Evolutionary conservation across 2,888 invertebrate species (phyloP).

Genomic region (Cryptus armator): DNA sequence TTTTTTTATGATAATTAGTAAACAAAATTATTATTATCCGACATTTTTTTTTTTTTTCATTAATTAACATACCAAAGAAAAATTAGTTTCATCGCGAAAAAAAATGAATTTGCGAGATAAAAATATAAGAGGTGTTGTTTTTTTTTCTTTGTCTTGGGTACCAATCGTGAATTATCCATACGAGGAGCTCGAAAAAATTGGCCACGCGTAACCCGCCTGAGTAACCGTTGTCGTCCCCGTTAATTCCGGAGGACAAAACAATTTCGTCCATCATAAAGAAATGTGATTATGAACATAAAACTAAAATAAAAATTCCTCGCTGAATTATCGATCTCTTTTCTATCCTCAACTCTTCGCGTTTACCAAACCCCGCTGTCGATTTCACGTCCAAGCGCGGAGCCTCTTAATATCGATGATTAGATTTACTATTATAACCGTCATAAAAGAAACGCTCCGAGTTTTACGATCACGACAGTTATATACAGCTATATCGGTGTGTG

Average conservation of each 20-base stretch:
- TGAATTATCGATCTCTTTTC: conserved; percentile 34
- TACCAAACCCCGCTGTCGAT: conserved; percentile 35
- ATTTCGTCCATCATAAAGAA: not conserved
- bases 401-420: conserved; percentile 66
- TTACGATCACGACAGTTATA: conserved; percentile 57
- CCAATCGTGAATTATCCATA: too few relatives aligned
- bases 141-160: too few relatives aligned
- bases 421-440: conserved; percentile 69
- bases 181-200: too few relatives aligned
- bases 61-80: not conserved
- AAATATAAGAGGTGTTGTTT: too few relatives aligned
- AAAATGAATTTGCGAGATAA: too few relatives aligned
- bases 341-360: not conserved
- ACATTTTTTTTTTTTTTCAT: not conserved
- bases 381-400: conserved; percentile 43
- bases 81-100: too few relatives aligned
- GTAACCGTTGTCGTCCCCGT: too few relatives aligned
- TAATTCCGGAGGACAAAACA: too few relatives aligned
- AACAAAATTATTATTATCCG: too few relatives aligned
- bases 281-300: not conserved
- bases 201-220: too few relatives aligned
- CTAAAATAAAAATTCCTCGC: not conserved
- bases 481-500: conserved; percentile 43
- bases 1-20: too few relatives aligned
- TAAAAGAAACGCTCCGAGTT: conserved; percentile 61